phyloP scores from a whole-genome alignment of 2,888 invertebrate genomes.

The Cephus runcator region DNA sequence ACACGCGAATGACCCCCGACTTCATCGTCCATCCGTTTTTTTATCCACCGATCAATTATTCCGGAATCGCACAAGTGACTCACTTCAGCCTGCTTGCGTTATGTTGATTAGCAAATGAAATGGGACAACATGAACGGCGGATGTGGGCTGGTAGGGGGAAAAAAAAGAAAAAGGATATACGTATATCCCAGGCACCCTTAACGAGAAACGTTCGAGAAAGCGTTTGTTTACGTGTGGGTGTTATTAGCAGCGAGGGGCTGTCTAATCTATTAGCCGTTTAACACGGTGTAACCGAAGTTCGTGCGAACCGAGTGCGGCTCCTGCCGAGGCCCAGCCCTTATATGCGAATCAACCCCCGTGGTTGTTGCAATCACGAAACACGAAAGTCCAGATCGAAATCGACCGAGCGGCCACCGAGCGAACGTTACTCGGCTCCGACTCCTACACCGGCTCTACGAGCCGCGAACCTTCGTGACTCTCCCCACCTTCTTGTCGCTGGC shows the following conservation, averaged over 20 bases:
- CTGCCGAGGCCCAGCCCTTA: slow-evolving; percentile 14
- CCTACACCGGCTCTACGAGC: background rate
- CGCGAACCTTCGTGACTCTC: slow-evolving; percentile 36
- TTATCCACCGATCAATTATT: background rate
- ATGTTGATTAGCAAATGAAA: background rate
- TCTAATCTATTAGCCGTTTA: slow-evolving; percentile 35
- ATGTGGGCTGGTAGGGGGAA: background rate
- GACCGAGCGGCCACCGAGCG: slow-evolving; percentile 10
- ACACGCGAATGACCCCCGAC: background rate
- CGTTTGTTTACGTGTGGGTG: background rate
- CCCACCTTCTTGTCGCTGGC: slow-evolving; percentile 26
- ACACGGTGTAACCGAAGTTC: slow-evolving; percentile 42
- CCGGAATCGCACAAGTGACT: background rate
- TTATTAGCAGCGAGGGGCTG: slow-evolving; percentile 9
- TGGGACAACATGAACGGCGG: background rate
- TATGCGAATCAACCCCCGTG: slow-evolving; percentile 11
- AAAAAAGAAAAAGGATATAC: no score
- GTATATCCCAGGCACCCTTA: background rate
- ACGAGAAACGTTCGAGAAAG: background rate
- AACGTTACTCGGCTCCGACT: slow-evolving; percentile 1
- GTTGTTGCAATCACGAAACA: slow-evolving; percentile 39
- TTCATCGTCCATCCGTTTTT: background rate
- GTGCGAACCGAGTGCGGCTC: slow-evolving; percentile 34
- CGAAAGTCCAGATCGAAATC: slow-evolving; percentile 48
- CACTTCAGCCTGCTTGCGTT: background rate